Percentiles rank a stretch among this genome's conserved stretches.
phyloP scores from a whole-genome alignment of 37 sponge, comb jelly and placozoan genomes.

The Lycopodina hypogea region DNA sequence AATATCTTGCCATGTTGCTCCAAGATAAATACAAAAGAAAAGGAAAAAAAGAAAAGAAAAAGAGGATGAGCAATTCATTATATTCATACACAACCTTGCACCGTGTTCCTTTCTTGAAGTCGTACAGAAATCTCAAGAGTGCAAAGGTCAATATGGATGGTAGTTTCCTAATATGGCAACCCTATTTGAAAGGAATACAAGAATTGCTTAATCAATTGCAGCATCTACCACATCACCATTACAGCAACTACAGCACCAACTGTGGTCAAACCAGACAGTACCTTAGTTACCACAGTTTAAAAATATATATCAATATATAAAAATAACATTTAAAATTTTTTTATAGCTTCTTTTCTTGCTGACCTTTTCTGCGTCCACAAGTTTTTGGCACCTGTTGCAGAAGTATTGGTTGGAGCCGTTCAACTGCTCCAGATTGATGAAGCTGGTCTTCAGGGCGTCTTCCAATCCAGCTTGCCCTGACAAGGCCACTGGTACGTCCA shows the following conservation, averaged over 20 bases:
- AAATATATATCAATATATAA: too few relatives aligned
- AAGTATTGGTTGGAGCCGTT: conserved; percentile 82
- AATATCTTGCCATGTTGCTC: too few relatives aligned
- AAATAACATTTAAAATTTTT: too few relatives aligned
- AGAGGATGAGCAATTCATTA: neutral
- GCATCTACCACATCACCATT: too few relatives aligned
- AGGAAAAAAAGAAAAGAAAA: too few relatives aligned
- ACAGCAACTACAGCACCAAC: too few relatives aligned
- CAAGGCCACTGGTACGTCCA: conserved; percentile 74
- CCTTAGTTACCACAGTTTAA: too few relatives aligned
- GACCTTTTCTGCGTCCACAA: conserved; percentile 81
- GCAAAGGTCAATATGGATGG: conserved; percentile 84
- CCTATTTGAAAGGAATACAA: conserved; percentile 15
- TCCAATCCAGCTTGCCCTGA: conserved; percentile 39
- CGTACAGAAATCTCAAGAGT: conserved; percentile 85
- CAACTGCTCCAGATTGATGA: conserved; percentile 61
- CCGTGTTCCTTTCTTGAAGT: conserved; percentile 78
- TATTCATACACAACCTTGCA: conserved; percentile 62
- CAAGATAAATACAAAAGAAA: too few relatives aligned
- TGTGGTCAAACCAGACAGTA: too few relatives aligned
- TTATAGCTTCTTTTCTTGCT: too few relatives aligned
- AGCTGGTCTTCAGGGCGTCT: conserved; percentile 54
- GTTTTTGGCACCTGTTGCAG: conserved; percentile 64
- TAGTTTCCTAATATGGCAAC: conserved; percentile 60
- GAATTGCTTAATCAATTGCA: too few relatives aligned